Evolutionary conservation across 1,140 invertebrate species (phyloP), one percentile per base, ranked within the genome.

Genomic region (Zaprionus davidi): DNA sequence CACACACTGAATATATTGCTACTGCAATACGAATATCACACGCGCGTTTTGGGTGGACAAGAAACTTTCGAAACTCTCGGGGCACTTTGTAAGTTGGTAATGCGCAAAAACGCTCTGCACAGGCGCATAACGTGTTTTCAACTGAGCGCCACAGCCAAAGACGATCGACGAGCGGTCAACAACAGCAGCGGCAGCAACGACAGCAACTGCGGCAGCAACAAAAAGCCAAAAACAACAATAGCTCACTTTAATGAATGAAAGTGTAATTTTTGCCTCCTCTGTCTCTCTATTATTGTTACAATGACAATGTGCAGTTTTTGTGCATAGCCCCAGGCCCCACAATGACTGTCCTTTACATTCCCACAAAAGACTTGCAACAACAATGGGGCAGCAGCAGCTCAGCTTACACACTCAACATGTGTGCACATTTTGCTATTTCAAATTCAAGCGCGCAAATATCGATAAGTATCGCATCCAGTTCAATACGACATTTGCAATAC

Each of bases 51-150:
- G 20, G 65, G 57, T 64, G 76, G 55, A 76, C 63, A 76, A 58
- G 41, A 62, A 78, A 75, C 76, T 78, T 78, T 75, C 76, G 75
- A 77, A 77, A 75, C 64, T 63, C 76, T 34, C 71, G 58, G 41
- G 58, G 34, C 31, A 34, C 70, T 69, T 68, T 69, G 26, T 15
- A 67, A 72, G 59, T 69, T 81, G 24, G 46, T 76, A 67, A 58
- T 71, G 72, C 73, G 71, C 66, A 83, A 80, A 71, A 85, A 85
- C 83, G 80, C 85, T 90, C 84, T 90, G 72, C 79, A 85, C 85
- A 81, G 76, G 78, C 78, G 81, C 72, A 79, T 81, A 90, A 88
- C 86, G 82, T 90, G 81, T 90, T 88, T 88, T 81, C 46, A 85
- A 90, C 85, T 88, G 72, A 88, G 76, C 81, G 38, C 71, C 36